Percentiles rank a stretch among this genome's conserved stretches.
Evolutionary conservation across 2,888 invertebrate species (phyloP).

Genomic region (Lithophane semibrunnea): DNA sequence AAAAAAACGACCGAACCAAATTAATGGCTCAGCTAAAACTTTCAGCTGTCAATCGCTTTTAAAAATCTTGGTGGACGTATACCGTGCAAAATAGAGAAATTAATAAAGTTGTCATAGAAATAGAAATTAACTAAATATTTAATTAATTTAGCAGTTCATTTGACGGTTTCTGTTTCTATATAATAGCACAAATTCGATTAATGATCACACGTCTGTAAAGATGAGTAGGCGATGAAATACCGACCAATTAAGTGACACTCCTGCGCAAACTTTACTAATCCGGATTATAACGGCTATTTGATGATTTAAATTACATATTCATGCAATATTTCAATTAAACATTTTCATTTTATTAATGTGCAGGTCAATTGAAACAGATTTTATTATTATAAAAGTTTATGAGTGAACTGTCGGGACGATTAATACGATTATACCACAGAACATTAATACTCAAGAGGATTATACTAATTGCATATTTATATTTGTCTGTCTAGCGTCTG

Average conservation of each 20-base stretch:
- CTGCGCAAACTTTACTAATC: constrained; percentile 68
- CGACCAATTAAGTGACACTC: constrained; percentile 65
- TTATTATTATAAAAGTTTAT: constrained; percentile 41
- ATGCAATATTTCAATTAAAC: constrained; percentile 55
- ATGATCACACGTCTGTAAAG: constrained; percentile 46
- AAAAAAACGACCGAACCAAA: neutral
- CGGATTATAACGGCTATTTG: constrained; percentile 58
- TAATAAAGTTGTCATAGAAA: constrained; percentile 29
- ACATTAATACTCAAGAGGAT: too few species aligned
- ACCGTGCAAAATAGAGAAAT: constrained; percentile 14
- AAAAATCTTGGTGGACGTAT: neutral
- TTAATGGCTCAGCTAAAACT: constrained; percentile 15
- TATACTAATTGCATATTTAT: constrained; percentile 38
- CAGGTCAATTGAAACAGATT: constrained; percentile 40
- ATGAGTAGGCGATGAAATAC: constrained; percentile 72
- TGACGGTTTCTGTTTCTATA: constrained; percentile 44
- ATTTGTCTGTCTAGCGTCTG: constrained; percentile 27
- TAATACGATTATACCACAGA: constrained; percentile 46
- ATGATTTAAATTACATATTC: constrained; percentile 47
- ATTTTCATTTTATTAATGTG: constrained; percentile 49
- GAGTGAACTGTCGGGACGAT: constrained; percentile 44
- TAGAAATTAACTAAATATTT: constrained; percentile 17
- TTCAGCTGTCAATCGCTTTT: constrained; percentile 1
- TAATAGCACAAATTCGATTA: constrained; percentile 59
- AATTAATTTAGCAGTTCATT: constrained; percentile 40